phyloP scores from a whole-genome alignment of 2,113 vertebrate genomes.

The Dipodomys stephensi region DNA sequence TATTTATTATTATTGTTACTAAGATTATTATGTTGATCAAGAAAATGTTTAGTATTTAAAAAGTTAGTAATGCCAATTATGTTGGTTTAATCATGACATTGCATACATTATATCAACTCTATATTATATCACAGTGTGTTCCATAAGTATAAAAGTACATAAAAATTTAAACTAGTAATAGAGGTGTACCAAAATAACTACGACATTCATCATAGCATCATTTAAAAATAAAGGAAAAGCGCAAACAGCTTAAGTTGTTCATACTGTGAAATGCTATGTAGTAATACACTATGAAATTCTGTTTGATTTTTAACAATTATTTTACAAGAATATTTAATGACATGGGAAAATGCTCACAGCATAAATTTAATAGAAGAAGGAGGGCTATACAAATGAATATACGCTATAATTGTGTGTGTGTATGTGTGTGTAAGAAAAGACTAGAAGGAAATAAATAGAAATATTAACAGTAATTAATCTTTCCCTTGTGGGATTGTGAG shows the following conservation, averaged over 20 bases:
- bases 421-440: not conserved
- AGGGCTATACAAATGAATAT: not conserved
- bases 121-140: not conserved
- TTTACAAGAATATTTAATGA: slow-evolving; percentile 30
- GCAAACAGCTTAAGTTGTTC: not conserved
- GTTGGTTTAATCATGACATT: not conserved
- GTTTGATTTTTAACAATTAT: slow-evolving; percentile 42
- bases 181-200: not conserved
- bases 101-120: not conserved
- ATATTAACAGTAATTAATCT: slow-evolving; percentile 18
- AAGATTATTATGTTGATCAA: not conserved
- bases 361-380: not conserved
- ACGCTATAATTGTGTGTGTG: not conserved
- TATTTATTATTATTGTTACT: not conserved
- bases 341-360: not conserved
- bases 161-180: not conserved
- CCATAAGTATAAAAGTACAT: not conserved
- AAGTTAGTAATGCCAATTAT: not conserved
- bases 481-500: not conserved
- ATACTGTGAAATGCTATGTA: slow-evolving; percentile 14
- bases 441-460: slow-evolving; percentile 40
- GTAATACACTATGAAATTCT: slow-evolving; percentile 36
- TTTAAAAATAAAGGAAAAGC: slow-evolving; percentile 55
- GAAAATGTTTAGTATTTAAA: not conserved
- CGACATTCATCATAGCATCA: slow-evolving; percentile 1